A percentile compares a stretch with the other conserved stretches of the same genome.
These are phyloP conservation scores for Mactromeris polynyma DNA, from an alignment of 2,888 invertebrate species.

Conservation along the genomic window DNA sequence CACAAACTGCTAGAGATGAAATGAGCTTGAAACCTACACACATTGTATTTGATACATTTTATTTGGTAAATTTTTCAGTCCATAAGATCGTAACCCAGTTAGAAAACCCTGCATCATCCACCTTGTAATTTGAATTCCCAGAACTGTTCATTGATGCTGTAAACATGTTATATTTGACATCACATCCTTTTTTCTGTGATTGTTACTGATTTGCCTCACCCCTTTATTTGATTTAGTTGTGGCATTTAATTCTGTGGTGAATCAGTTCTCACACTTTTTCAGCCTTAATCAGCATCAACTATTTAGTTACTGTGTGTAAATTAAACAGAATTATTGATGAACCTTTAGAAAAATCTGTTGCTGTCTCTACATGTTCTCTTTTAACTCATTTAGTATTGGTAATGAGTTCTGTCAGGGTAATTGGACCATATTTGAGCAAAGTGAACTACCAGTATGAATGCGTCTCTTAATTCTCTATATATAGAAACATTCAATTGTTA, in stretches of 20 bases:
- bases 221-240: conserved; percentile 4
- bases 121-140: not conserved
- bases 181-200: not conserved
- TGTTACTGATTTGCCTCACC: conserved; percentile 4
- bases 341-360: not conserved
- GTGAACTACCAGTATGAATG: not conserved
- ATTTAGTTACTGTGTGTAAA: not conserved
- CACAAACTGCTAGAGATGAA: too few species aligned
- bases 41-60: too few species aligned
- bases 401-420: not conserved
- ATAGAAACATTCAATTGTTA: too few species aligned
- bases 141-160: not conserved
- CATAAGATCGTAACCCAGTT: not conserved
- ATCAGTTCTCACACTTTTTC: conserved; percentile 6
- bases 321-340: not conserved
- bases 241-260: conserved; percentile 5
- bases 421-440: not conserved
- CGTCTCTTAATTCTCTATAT: too few species aligned
- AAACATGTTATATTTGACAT: not conserved
- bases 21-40: too few species aligned
- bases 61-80: too few species aligned
- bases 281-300: not conserved
- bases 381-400: not conserved
- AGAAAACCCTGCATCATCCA: not conserved
- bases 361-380: not conserved